Evolutionary conservation across 2,797 vertebrate species (phyloP).

Genomic region (Champsocephalus gunnari): DNA sequence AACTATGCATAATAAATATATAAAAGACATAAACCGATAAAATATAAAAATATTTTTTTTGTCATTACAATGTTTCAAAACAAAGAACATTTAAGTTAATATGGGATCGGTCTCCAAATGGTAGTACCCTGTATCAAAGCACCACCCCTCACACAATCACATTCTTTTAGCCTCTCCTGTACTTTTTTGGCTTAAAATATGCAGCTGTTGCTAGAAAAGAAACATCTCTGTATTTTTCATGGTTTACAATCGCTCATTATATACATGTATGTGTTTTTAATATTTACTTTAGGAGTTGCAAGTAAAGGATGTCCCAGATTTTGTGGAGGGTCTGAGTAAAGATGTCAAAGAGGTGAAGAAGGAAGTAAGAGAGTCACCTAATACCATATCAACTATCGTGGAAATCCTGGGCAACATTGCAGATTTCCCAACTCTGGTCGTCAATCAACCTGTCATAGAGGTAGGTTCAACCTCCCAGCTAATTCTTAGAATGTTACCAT

Average conservation of each 20-base stretch:
- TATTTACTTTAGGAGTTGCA: constrained; percentile 56
- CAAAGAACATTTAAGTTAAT: too few species aligned
- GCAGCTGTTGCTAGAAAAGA: not conserved
- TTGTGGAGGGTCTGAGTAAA: constrained; percentile 63
- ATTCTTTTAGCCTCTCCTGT: not conserved
- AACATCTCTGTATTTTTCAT: not conserved
- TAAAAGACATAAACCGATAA: too few species aligned
- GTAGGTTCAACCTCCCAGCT: constrained; percentile 53
- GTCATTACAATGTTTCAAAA: too few species aligned
- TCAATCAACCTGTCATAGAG: constrained; percentile 42
- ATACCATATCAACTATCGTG: constrained; percentile 81
- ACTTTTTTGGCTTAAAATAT: not conserved
- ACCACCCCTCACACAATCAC: not conserved
- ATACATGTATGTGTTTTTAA: not conserved
- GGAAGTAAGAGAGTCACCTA: constrained; percentile 65
- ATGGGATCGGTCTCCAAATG: too few species aligned
- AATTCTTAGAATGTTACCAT: too few species aligned
- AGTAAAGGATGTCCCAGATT: constrained; percentile 17
- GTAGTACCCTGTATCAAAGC: too few species aligned
- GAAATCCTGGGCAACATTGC: constrained; percentile 83
- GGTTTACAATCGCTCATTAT: not conserved
- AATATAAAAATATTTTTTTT: too few species aligned
- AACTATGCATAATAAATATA: too few species aligned
- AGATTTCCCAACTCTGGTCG: not conserved
- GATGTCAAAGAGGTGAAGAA: not conserved